phyloP scores from a whole-genome alignment of 2,888 invertebrate genomes.

The Cancer borealis region DNA sequence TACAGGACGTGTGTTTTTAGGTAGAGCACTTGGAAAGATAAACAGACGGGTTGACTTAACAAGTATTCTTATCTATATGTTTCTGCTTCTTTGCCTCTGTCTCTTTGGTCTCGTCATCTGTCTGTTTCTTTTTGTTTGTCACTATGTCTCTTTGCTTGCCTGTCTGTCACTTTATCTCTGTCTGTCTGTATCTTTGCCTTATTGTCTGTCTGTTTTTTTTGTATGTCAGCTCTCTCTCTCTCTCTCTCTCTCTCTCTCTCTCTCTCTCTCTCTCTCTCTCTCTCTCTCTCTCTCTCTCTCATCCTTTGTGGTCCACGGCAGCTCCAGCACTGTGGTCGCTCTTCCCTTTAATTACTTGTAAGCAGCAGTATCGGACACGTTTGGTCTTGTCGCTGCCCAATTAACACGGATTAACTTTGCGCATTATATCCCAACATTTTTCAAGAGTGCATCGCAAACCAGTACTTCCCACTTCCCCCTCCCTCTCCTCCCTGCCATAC shows the following conservation, averaged over 20 bases:
- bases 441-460: background rate
- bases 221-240: too few species aligned
- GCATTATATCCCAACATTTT: conserved; percentile 3
- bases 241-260: background rate
- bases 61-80: background rate
- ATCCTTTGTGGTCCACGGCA: background rate
- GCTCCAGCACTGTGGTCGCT: background rate
- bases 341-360: background rate
- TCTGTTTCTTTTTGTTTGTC: too few species aligned
- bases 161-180: background rate
- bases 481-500: background rate
- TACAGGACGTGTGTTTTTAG: background rate
- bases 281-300: conserved; percentile 7
- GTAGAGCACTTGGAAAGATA: background rate
- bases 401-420: background rate
- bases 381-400: conserved; percentile 20
- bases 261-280: background rate
- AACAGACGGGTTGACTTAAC: background rate
- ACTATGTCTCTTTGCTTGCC: too few species aligned
- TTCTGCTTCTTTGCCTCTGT: background rate
- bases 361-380: conserved; percentile 5
- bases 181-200: background rate
- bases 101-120: too few species aligned
- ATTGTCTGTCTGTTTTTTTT: background rate
- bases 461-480: background rate